Evolutionary conservation across 2,888 invertebrate genomes (phyloP).

Genomic region (Tachystola acroxantha): DNA sequence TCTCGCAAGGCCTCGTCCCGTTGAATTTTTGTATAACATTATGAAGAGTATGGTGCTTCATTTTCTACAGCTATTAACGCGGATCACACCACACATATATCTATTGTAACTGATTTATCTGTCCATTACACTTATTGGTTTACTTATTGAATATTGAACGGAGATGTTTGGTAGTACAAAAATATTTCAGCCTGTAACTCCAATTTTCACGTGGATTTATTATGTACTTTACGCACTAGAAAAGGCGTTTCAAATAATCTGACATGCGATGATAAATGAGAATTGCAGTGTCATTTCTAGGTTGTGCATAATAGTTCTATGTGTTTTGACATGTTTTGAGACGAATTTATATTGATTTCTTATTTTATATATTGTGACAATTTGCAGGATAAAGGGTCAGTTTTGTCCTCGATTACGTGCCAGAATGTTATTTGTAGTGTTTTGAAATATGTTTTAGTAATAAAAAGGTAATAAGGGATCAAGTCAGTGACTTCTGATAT

Average conservation of each 20-base stretch:
- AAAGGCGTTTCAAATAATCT: too few relatives aligned
- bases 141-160: conserved; percentile 29
- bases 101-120: conserved; percentile 11
- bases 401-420: conserved; percentile 66
- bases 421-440: conserved; percentile 70
- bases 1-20: conserved; percentile 6
- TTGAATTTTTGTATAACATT: conserved; percentile 28
- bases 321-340: conserved; percentile 19
- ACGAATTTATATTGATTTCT: conserved; percentile 50
- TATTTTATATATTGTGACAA: conserved; percentile 36
- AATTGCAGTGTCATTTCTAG: too few relatives aligned
- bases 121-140: conserved; percentile 31
- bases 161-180: conserved; percentile 63
- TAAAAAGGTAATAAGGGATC: conserved; percentile 45
- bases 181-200: conserved; percentile 26
- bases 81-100: conserved; percentile 19
- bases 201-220: conserved; percentile 45
- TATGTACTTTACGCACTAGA: too few relatives aligned
- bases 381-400: conserved; percentile 40
- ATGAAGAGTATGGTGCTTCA: conserved; percentile 55
- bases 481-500: conserved; percentile 41
- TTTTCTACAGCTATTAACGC: conserved; percentile 44
- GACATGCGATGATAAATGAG: too few relatives aligned
- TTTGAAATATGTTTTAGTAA: conserved; percentile 52
- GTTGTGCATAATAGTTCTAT: too few relatives aligned